Base-by-base conservation (phyloP, 2,888 invertebrate species). In the Peribatodes rhomboidaria region DNA sequence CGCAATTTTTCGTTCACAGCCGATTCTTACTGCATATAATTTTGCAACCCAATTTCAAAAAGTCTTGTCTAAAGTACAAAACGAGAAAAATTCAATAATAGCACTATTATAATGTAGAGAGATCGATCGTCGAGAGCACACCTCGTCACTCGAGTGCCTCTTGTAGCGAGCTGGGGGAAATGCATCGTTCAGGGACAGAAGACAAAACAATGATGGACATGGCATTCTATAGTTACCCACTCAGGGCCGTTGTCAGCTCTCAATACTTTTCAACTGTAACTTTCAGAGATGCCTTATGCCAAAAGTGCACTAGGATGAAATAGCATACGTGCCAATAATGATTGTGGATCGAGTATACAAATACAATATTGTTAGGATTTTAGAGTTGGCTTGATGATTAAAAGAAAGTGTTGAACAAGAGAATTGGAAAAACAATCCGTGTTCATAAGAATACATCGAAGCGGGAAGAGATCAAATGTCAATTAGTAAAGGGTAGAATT, bases 91-190 rank as follows among this genome's bases (percentile, higher is more conserved):
- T 73, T 74, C 70, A 69, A 68, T 72, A 61, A 63, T 46, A 64
- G 59, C n/a, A n/a, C 67, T 70, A 67, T 70, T 70, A 65, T 64
- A 68, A 67, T 61, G 53, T 54, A 46, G 50, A 46, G 50, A 68
- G 68, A 75, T 70, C 73, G 72, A 70, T 72, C 50, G 58, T 31
- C 31, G 20, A 54, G 70, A 75, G 74, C 68, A 76, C 81, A 81
- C 82, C 83, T 81, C 84, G 73, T 75, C 74, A 80, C 84, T 83
- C 77, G 78, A 82, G 74, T 66, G 72, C 70, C 72, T 75, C 77
- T 74, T 70, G 69, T 65, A 73, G 67, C 70, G 65, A 69, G 72
- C 72, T 78, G 75, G 80, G 83, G 82, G 81, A 78, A 78, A 65
- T 78, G 77, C 78, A 82, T 60, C 70, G 53, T 55, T 60, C 62